Percentiles rank a stretch among this genome's conserved stretches.
Conservation (phyloP, 2,888 invertebrate genomes). For the Torymus auratus region DNA sequence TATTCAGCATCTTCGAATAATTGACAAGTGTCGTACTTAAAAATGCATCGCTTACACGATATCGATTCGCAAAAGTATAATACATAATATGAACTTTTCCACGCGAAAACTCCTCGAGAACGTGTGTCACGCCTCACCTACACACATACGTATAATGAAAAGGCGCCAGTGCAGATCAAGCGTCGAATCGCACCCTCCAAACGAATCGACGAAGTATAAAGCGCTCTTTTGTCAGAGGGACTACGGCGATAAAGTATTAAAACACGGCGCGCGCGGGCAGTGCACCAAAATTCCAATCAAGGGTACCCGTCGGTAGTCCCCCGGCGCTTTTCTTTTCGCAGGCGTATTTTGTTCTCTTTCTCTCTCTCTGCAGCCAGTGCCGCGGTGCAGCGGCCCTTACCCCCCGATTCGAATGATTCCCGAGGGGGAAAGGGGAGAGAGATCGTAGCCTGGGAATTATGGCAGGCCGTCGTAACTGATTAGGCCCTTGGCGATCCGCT, state of each 20-base stretch:
- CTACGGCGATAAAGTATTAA: conserved; percentile 56
- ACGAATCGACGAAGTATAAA: conserved; percentile 50
- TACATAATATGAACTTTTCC: too few relatives aligned
- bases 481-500: conserved; percentile 46
- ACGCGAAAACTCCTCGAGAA: too few relatives aligned
- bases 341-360: conserved; percentile 33
- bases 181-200: too few relatives aligned
- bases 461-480: conserved; percentile 44
- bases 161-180: too few relatives aligned
- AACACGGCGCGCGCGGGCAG: conserved; percentile 21
- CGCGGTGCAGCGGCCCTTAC: too few relatives aligned
- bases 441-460: conserved; percentile 51
- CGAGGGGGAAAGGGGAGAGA: conserved; percentile 16
- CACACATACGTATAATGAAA: too few relatives aligned
- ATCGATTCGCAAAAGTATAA: neutral
- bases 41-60: neutral
- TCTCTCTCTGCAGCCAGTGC: too few relatives aligned
- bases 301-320: neutral
- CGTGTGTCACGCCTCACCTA: too few relatives aligned
- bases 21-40: too few relatives aligned
- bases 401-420: too few relatives aligned
- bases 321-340: conserved; percentile 36
- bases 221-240: conserved; percentile 26
- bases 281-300: conserved; percentile 54
- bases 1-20: too few relatives aligned